Conservation (phyloP, 2,113 vertebrate species). For the Heterocephalus glaber region DNA sequence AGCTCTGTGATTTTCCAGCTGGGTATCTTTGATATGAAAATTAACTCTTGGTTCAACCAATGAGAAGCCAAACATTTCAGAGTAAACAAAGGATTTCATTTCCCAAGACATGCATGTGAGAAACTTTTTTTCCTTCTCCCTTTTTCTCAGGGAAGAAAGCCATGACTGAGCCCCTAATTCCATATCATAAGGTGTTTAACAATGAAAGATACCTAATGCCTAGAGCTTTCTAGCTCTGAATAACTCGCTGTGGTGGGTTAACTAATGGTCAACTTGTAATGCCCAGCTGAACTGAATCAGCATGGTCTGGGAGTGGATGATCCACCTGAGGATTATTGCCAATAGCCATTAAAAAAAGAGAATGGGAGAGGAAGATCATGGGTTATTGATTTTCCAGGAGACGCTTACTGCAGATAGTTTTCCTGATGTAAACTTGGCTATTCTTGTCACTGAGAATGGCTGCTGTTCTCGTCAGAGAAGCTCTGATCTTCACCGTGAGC, state of each 20-base stretch:
- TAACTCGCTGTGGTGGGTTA: not conserved
- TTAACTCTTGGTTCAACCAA: conserved; percentile 68
- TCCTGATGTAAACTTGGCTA: too few species aligned
- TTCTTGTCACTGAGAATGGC: too few species aligned
- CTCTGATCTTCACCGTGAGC: too few species aligned
- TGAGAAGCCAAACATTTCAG: conserved; percentile 55
- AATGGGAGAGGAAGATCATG: too few species aligned
- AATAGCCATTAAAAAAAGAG: too few species aligned
- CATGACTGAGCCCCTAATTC: not conserved
- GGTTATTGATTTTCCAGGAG: too few species aligned
- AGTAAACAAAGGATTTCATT: conserved; percentile 49
- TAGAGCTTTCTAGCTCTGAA: not conserved
- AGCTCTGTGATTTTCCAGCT: conserved; percentile 30
- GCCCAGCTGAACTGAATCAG: too few species aligned
- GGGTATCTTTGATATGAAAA: conserved; percentile 57
- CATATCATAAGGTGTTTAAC: not conserved
- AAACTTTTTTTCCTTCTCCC: not conserved
- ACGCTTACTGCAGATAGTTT: too few species aligned
- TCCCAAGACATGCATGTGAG: conserved; percentile 43
- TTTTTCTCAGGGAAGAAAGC: not conserved
- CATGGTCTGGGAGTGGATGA: too few species aligned
- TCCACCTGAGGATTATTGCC: too few species aligned
- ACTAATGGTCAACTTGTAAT: too few species aligned
- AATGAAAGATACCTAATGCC: not conserved
- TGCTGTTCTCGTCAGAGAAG: too few species aligned